phyloP scores from a whole-genome alignment of 1,140 invertebrate genomes.

The Monomorium pharaonis region DNA sequence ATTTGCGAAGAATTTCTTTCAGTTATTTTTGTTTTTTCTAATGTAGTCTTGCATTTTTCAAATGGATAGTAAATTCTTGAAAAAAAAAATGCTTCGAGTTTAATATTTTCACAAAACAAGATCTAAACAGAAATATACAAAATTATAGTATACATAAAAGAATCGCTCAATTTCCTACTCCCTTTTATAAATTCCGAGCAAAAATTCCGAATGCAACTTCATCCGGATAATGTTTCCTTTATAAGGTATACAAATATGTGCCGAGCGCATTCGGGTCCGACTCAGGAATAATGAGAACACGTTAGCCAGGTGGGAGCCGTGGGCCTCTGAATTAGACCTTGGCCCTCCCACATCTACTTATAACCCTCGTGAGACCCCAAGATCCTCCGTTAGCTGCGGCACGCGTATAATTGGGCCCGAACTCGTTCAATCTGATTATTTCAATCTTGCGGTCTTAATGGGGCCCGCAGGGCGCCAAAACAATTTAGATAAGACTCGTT shows the following conservation, averaged over 20 bases:
- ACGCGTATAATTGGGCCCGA: constrained; percentile 65
- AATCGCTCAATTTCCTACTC: not conserved
- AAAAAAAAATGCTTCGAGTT: not conserved
- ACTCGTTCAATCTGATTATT: constrained; percentile 67
- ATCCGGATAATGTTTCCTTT: constrained; percentile 52
- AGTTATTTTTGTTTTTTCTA: not conserved
- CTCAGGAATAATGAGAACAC: constrained; percentile 52
- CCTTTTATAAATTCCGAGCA: not conserved
- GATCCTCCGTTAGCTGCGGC: constrained; percentile 18
- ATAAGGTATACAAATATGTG: constrained; percentile 14
- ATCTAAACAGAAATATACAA: not conserved
- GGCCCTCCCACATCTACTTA: constrained; percentile 57
- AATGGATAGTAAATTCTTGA: not conserved
- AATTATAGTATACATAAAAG: not conserved
- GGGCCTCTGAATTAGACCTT: constrained; percentile 33
- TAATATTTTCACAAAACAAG: not conserved
- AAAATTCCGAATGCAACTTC: constrained; percentile 35
- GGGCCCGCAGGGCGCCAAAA: constrained; percentile 61
- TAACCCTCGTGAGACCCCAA: constrained; percentile 43
- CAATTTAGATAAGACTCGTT: constrained; percentile 63
- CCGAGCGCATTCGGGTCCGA: not conserved
- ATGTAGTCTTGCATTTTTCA: not conserved
- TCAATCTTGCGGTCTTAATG: constrained; percentile 63
- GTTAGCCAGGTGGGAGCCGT: constrained; percentile 54
- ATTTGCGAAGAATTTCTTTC: not conserved